Evolutionary conservation across 2,797 vertebrate genomes (phyloP), one percentile per base, ranked within the genome.

Genomic region (Onychomys arenicola): DNA sequence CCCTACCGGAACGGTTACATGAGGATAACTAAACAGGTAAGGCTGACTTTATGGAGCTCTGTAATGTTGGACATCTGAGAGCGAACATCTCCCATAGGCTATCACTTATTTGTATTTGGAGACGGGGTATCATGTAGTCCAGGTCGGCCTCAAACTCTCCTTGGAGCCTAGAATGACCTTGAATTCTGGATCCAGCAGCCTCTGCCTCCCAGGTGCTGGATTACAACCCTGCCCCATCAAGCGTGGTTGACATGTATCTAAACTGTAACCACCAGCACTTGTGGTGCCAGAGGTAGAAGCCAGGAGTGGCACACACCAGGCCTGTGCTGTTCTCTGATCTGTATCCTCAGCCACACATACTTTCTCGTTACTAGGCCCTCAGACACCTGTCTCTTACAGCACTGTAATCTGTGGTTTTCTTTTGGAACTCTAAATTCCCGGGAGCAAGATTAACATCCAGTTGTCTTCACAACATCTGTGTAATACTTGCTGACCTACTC

Each of bases 71-170:
- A 57, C 69, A 84, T 81, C 7, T 65, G 10, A 94, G 75, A 65
- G 14, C n/a, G 63, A 92, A 81, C 29, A 73, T 89, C 76, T 96
- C n/a, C 83, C 76, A 96, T 91, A 55, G 49, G 67, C 16, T 40
- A 75, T 23, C 25, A 27, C 0, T 75, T 21, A 7, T 34, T 43
- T 59, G 52, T 32, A 17, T 88, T 37, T 43, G n/a, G n/a, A 43
- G n/a, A n/a, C 2, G 43, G 52, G 37, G 52, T 32, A 40, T 43
- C 52, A 75, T 6, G 13, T 6, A 40, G 85, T 43, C 23, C n/a
- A 19, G 14, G n/a, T 11, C 43, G 52, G n/a, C 52, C 52, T 5
- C 52, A 88, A 57, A 27, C 37, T 73, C 19, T 87, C 21, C 29
- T 29, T 12, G 40, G 12, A 82, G 46, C 37, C n/a, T 40, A 43